These are phyloP conservation scores for Thaleichthys pacificus DNA, from an alignment of 2,797 vertebrate species.

Conservation along the genomic window DNA sequence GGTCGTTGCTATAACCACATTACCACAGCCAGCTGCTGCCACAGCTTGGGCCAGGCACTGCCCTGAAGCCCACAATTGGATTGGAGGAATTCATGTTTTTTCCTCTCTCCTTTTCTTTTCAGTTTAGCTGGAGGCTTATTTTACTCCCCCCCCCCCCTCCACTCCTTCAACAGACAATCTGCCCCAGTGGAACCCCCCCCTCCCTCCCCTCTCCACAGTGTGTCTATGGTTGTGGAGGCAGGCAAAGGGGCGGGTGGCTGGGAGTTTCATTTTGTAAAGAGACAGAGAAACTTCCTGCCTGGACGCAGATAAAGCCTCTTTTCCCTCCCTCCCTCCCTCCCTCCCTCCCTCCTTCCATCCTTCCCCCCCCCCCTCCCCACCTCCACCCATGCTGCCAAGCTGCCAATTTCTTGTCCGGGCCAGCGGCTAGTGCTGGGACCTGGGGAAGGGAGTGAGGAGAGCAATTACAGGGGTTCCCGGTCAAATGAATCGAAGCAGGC, in stretches of 20 bases:
- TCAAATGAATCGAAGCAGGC: conserved; percentile 88
- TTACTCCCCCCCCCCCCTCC: conserved; percentile 16
- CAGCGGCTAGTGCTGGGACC: conserved; percentile 59
- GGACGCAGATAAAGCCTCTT: conserved; percentile 70
- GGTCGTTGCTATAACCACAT: conserved; percentile 89
- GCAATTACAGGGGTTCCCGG: conserved; percentile 88
- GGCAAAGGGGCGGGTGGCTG: conserved; percentile 70
- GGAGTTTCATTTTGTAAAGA: conserved; percentile 98
- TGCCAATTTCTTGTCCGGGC: conserved; percentile 51
- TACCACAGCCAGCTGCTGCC: conserved; percentile 89
- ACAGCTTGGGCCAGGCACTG: conserved; percentile 66
- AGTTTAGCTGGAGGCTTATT: conserved; percentile 53
- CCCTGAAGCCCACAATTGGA: conserved; percentile 89
- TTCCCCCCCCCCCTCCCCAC: conserved; percentile 50
- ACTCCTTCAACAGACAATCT: conserved; percentile 61
- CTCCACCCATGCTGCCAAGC: conserved; percentile 63
- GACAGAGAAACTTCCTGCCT: conserved; percentile 92
- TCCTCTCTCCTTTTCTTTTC: conserved; percentile 74
- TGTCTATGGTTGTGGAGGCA: conserved; percentile 52
- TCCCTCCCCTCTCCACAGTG: conserved; percentile 24
- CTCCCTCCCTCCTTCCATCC: conserved; percentile 25
- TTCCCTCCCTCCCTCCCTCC: conserved; percentile 57
- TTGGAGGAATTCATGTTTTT: conserved; percentile 91
- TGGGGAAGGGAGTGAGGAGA: conserved; percentile 81
- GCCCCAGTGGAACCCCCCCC: conserved; percentile 39